These are phyloP conservation scores for Hydrotaea cyrtoneurina DNA, from an alignment of 2,888 invertebrate species.

Conservation along the genomic window DNA sequence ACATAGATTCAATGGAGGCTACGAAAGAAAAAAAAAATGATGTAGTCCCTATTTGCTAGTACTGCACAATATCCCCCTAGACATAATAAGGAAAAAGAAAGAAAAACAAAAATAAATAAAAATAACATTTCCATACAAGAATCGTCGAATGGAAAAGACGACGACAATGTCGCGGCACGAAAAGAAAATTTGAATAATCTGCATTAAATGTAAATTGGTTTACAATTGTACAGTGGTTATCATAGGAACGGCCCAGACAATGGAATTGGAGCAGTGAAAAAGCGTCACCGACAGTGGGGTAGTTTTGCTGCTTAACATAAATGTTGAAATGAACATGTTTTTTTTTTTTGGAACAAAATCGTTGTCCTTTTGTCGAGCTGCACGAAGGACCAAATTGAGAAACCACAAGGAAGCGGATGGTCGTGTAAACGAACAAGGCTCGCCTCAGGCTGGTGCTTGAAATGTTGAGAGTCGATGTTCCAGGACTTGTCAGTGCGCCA, in stretches of 20 bases:
- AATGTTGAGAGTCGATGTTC: too few relatives aligned
- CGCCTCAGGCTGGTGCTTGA: too few relatives aligned
- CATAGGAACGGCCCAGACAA: background rate
- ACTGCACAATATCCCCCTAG: background rate
- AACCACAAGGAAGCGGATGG: too few relatives aligned
- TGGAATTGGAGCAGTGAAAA: too few relatives aligned
- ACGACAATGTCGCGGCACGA: background rate
- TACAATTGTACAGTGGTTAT: conserved; percentile 20
- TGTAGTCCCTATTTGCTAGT: background rate
- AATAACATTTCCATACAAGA: background rate
- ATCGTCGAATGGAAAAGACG: conserved; percentile 2
- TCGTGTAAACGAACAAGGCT: too few relatives aligned
- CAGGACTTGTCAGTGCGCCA: too few relatives aligned
- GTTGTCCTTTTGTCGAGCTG: too few relatives aligned
- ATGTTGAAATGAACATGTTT: too few relatives aligned
- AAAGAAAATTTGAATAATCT: conserved; percentile 43
- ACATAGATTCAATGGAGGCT: background rate
- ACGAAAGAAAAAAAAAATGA: background rate
- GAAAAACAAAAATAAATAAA: background rate
- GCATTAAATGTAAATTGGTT: conserved; percentile 53
- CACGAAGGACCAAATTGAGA: too few relatives aligned
- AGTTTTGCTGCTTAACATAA: too few relatives aligned
- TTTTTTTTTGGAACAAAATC: too few relatives aligned
- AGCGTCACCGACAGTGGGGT: too few relatives aligned
- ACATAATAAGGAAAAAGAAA: background rate